Evolutionary conservation across 2,888 invertebrate species (phyloP), one percentile per base, ranked within the genome.

Genomic region (Ctenicera cuprea): DNA sequence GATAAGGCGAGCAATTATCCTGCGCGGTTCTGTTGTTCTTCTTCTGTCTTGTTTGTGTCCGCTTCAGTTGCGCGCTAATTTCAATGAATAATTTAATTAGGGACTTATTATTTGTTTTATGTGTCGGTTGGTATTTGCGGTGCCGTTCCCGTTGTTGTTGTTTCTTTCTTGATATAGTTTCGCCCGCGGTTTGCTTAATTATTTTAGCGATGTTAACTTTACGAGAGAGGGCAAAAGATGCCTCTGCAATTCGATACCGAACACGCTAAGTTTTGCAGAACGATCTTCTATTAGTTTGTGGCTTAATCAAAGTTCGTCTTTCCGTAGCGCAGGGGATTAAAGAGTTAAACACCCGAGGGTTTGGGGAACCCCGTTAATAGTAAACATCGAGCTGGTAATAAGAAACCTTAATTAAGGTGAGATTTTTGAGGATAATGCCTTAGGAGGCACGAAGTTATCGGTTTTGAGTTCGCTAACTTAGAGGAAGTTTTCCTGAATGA

Each of bases 81-180:
- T 78, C 78, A 74, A 79, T 78, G 76, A 78, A 80, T 79, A 80
- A 80, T 80, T 80, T 77, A 78, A 80, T 80, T 79, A 77, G 64
- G 38, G 70, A 78, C 76, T 78, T 76, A 77, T 78, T 79, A 78
- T 80, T 80, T 80, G 80, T 75, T 79, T 76, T 77, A 76, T 77
- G 64, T 67, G 74, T 64, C 69, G 59, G 76, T 68, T 73, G 74
- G 71, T 63, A 62, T 73, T 72, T 78, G 74, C 48, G 70, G 75
- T 37, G 41, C 37, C 66, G 65, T 71, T 70, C 22, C 33, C 20
- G 18, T 62, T 67, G 18, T 63, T 45, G 63, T 61, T 63, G 45
- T 61, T 50, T 70, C 38, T 52, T 52, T 52, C 41, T 18, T 16
- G 16, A 8, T 30, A n/a, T 20, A 33, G 33, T 62, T 43, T 4